Base-by-base conservation (phyloP, 2,888 invertebrate species). In the Tetragonisca angustula region DNA sequence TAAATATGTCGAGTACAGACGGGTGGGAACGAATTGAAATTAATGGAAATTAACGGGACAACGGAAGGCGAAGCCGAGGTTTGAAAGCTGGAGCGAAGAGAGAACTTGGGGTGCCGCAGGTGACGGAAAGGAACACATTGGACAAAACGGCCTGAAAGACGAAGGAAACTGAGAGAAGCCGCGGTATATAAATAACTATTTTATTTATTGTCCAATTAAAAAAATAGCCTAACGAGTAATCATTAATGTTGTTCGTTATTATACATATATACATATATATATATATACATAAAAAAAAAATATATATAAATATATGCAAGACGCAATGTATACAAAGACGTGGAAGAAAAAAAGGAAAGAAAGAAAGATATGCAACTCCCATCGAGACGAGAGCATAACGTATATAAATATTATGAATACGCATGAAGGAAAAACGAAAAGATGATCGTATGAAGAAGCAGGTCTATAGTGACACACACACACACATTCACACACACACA, bases 231-330 rank as follows among this genome's bases (percentile, higher is more conserved):
- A 91, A 92, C 84, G 88, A 91, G 87, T 92, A 91, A 93, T 91
- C 87, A 91, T 94, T 90, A 92, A 94, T 94, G 93, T 94, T 94
- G 91, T 93, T 92, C 91, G 92, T 92, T 92, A 91, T 89, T 88
- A 90, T 83, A 86, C 88, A 90, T 91, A 89, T 76, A 84, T 83
- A 85, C 73, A 87, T 76, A 87, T 71, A 84, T 73, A 83, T 72
- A 82, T n/a, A 52, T 64, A 84, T 32, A 81, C 50, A 59, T 24
- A n/a, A 27, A 81, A 43, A 76, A 61, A 73, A 82, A 79, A 87
- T 76, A 81, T 79, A 85, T 82, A 84, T 82, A 84, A 80, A 83
- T 75, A 86, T 83, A 87, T 73, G 67, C 79, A 83, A 80, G 69
- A 85, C 72, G 82, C 76, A 82, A 73, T 85, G 83, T 87, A 81